Evolutionary conservation across 2,888 invertebrate species (phyloP), one percentile per base, ranked within the genome.

Genomic region (Amblyteles armatorius): DNA sequence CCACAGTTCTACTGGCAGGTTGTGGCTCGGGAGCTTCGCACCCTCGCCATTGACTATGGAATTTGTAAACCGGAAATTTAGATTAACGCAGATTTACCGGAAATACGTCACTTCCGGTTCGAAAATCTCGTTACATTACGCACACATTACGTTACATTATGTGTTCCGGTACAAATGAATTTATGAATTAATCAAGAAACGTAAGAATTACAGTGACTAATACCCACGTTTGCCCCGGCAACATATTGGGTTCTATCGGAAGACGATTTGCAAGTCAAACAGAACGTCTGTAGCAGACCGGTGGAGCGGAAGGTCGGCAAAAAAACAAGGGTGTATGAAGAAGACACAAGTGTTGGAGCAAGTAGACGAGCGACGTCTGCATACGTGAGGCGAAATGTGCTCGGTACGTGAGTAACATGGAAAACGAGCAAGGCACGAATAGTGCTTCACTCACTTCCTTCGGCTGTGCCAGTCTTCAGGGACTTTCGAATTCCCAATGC

Each of bases 371-470:
- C 48, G 77, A 83, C 79, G 63, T 79, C 74, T 79, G 83, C 79
- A 83, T 79, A 83, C 83, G 69, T 74, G 73, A 81, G 72, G 72
- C 73, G 77, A 78, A 80, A 84, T 78, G 77, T 67, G 77, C 77
- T 29, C 16, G 57, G 52, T 68, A 84, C 84, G 84, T 80, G 84
- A 84, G 77, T 9, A 60, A 72, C 71, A 81, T 80, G 40, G 60
- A 73, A 33, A 81, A 84, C 69, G 83, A 79, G 60, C 52, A 29
- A 29, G 57, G 52, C 50, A 67, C 65, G 55, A 63, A 84, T 63
- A 63, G 77, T 77, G 26, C 73, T 73, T 76, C 69, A 29, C n/a
- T 50, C 26, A n/a, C 69, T 69, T 69, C 50, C 26, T 33, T 69
- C 50, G 16, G n/a, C 50, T 29, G 69, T n/a, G 69, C 50, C 50